phyloP scores from a whole-genome alignment of 2,113 vertebrate genomes.

The Periophthalmus modestus region DNA sequence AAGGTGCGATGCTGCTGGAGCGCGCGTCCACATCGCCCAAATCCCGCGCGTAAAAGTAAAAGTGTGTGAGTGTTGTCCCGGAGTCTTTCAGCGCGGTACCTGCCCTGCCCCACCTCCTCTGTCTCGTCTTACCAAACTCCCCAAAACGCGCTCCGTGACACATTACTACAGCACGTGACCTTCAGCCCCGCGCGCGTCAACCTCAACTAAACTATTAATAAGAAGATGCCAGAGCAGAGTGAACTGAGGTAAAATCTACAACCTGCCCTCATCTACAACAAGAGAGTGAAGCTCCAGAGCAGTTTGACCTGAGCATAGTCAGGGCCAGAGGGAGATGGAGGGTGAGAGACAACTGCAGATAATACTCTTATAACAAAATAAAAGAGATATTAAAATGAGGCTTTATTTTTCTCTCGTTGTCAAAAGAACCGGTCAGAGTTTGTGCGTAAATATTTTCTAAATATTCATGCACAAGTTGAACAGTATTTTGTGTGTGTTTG shows the following conservation, averaged over 20 bases:
- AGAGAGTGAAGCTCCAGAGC: too few relatives aligned
- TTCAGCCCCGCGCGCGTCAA: not conserved
- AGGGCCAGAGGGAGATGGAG: too few relatives aligned
- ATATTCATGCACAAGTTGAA: too few relatives aligned
- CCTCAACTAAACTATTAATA: not conserved
- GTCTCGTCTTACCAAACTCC: constrained; percentile 54
- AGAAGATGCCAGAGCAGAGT: not conserved
- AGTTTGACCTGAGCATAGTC: too few relatives aligned
- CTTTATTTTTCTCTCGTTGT: too few relatives aligned
- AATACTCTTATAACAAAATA: too few relatives aligned
- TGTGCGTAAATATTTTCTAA: too few relatives aligned
- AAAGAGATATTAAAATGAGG: too few relatives aligned
- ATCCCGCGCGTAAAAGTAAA: constrained; percentile 18
- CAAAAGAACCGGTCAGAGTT: too few relatives aligned
- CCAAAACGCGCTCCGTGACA: not conserved
- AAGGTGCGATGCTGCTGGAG: constrained; percentile 35
- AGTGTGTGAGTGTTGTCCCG: constrained; percentile 10
- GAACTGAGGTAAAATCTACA: not conserved
- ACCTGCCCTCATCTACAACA: not conserved
- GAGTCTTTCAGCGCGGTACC: constrained; percentile 43
- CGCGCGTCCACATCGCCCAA: constrained; percentile 39
- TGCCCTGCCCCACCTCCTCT: constrained; percentile 56
- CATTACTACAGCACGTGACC: not conserved
- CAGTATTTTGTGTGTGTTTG: too few relatives aligned
- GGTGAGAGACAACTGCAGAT: too few relatives aligned